Evolutionary conservation across 2,888 invertebrate genomes (phyloP), one percentile per base, ranked within the genome.

Genomic region (Tortrix viridana): DNA sequence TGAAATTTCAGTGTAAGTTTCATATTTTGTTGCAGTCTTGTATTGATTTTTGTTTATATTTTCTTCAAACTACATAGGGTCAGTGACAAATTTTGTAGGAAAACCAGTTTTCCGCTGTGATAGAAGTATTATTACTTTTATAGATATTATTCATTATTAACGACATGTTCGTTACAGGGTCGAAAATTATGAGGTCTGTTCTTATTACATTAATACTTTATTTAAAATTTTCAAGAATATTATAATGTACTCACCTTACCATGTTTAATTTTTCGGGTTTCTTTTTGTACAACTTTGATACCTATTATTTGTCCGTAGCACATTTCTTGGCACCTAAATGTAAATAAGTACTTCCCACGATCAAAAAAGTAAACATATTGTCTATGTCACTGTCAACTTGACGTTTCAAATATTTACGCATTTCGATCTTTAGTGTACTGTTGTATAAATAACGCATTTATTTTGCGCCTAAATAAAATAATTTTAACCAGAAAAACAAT

Each of bases 121-220:
- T 16, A 16, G 16, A 16, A 16, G 41, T n/a, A 41, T 32, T 12
- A 12, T 32, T 32, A n/a, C n/a, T 26, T 32, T 32, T 32, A 32
- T 32, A 32, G 32, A 32, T 32, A 69, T 65, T 57, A 47, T 65
- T 49, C 20, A 26, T 56, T 22, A 16, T 38, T 18, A 14, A 20
- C 44, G 54, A 46, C 65, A 73, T 63, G 48, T 85, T 84, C 79
- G 79, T 79, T 67, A 72, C 76, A 53, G 74, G 73, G 53, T 79
- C 84, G 16, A 82, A 81, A 77, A 71, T 84, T 65, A 69, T 85
- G 74, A 81, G 85, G 85, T 77, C 69, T 65, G 77, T 71, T 60
- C 19, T 16, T 41, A 5, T 41, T 4, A 41, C 16, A 41, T 41
- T 5, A 41, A 41, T 41, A 16, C 32, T 6, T n/a, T 3, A 41